These are phyloP conservation scores for Heterohyrax brucei DNA, from an alignment of 2,797 vertebrate genomes.

Conservation along the genomic window DNA sequence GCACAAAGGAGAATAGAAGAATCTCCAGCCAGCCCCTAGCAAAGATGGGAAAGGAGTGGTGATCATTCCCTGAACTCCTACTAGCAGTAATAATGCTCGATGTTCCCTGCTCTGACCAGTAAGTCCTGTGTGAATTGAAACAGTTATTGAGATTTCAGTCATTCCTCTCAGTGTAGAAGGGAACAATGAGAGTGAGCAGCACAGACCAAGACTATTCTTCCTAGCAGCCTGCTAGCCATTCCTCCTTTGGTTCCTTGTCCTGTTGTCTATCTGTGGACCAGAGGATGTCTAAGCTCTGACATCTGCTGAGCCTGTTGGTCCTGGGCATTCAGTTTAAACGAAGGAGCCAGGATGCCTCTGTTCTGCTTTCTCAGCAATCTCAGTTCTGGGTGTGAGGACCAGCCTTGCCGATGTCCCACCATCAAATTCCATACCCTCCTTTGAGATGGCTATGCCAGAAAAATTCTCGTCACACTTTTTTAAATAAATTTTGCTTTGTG, in stretches of 20 bases:
- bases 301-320: not conserved
- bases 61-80: not conserved
- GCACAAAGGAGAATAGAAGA: not conserved
- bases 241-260: not conserved
- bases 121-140: not conserved
- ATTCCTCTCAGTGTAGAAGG: not conserved
- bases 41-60: not conserved
- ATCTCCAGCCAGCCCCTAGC: not conserved
- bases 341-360: not conserved
- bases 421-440: not conserved
- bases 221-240: not conserved
- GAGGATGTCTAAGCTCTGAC: not conserved
- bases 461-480: not conserved
- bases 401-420: not conserved
- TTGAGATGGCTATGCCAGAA: not conserved
- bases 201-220: not conserved
- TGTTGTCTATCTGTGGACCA: not conserved
- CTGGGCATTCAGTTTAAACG: not conserved
- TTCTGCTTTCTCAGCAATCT: not conserved
- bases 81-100: not conserved
- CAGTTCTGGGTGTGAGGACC: not conserved
- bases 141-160: not conserved
- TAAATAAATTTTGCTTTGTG: not conserved
- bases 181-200: not conserved
- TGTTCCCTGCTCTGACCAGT: not conserved